Evolutionary conservation across 2,113 vertebrate species (phyloP).

Genomic region (Hoplias malabaricus): DNA sequence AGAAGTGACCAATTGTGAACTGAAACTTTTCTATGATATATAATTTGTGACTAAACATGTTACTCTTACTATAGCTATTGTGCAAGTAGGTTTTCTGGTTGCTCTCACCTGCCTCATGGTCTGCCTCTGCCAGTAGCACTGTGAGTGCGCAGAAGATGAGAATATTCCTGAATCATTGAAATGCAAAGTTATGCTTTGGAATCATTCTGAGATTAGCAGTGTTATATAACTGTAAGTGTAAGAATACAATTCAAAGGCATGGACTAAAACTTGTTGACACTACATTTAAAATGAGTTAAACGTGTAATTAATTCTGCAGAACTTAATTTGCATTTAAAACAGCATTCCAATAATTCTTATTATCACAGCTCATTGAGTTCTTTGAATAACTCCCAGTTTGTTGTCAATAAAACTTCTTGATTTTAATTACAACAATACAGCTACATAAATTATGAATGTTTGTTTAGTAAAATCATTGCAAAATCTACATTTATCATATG

Average conservation of each 20-base stretch:
- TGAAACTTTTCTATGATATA: background rate
- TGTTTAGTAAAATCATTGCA: background rate
- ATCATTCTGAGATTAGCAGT: background rate
- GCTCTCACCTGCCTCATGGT: conserved; percentile 58
- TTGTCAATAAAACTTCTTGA: background rate
- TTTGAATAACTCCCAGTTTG: background rate
- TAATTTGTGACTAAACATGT: background rate
- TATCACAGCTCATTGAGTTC: background rate
- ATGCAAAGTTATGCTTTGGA: background rate
- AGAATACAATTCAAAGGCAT: too few relatives aligned
- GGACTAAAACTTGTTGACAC: too few relatives aligned
- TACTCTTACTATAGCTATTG: background rate
- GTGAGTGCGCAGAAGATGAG: conserved; percentile 64
- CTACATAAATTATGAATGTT: too few relatives aligned
- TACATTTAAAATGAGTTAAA: too few relatives aligned
- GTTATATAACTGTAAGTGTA: background rate
- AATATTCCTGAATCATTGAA: conserved; percentile 58
- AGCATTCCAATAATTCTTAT: background rate
- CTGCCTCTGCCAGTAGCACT: conserved; percentile 63
- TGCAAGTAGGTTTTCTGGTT: background rate
- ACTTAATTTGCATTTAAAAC: background rate
- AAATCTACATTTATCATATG: too few relatives aligned
- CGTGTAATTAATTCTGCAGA: too few relatives aligned
- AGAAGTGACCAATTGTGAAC: background rate
- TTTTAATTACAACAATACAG: too few relatives aligned